Base-by-base conservation (phyloP, 92 coral and sea anemone genomes). In the Zoanthus sansibaricus region DNA sequence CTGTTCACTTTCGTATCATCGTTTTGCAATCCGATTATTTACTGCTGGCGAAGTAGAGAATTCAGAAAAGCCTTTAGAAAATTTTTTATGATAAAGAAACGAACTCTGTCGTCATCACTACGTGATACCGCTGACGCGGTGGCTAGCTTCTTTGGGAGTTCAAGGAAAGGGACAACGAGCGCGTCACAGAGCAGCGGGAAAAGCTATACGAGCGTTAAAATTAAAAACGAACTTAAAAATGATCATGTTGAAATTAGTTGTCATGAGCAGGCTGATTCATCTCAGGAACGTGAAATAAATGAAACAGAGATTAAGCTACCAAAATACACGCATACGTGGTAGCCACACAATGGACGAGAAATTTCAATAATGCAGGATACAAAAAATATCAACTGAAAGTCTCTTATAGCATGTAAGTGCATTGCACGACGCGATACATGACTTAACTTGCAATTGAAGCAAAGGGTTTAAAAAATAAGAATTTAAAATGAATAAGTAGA, bases 1-100 rank as follows among this genome's bases (percentile, higher is more conserved):
- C 58, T 97, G 2, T 89, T 97, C 69, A 97, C 99, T 8, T 97
- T 97, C 32, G 79, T 93, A 0, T 93, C 96, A 33, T 95, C 98
- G 31, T 94, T 95, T 85, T 88, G 92, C 69, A 97, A 97, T 89
- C 99, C 99, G 9, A 72, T 97, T 48, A 92, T 97, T 61, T 97
- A 97, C 90, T 95, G 98, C 47, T 97, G 99, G 99, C 85, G 98
- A 73, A 97, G 95, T 83, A 91, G 83, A 31, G 97, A 97, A 49
- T 97, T 97, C 61, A 86, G 98, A 64, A 91, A 89, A 16, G 98
- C 95, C 0, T 97, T 97, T 75, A 61, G 83, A 12, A 90, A 90
- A 70, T 90, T 97, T 0, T 51, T 94, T 33, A 12, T 86, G 67
- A 83, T 89, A 48, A 84, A 88, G 76, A 76, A 88, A 21, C 71